Evolutionary conservation across 2,888 invertebrate species (phyloP).

Genomic region (Spialia ferax): DNA sequence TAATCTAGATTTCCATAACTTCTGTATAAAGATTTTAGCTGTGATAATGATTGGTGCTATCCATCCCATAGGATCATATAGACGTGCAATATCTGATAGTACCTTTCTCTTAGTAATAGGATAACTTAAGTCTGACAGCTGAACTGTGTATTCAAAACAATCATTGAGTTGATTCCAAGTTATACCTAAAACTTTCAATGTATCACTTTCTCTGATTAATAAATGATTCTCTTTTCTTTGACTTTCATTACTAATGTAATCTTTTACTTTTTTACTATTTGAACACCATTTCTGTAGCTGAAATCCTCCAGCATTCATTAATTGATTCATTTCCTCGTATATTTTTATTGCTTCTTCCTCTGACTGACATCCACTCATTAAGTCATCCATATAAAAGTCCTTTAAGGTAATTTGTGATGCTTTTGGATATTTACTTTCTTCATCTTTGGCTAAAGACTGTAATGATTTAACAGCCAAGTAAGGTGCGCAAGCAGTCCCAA

Average conservation of each 20-base stretch:
- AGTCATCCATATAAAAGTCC: constrained; percentile 4
- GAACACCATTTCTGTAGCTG: not conserved
- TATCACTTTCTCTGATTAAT: not conserved
- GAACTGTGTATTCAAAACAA: not conserved
- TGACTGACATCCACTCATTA: not conserved
- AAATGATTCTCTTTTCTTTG: too few species aligned
- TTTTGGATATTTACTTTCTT: not conserved
- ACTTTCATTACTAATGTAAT: too few species aligned
- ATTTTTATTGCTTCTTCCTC: not conserved
- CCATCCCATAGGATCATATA: constrained; percentile 3
- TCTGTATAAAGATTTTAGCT: not conserved
- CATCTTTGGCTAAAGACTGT: not conserved
- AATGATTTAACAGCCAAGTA: not conserved
- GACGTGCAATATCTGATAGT: not conserved
- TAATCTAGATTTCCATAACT: not conserved
- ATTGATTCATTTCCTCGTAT: not conserved
- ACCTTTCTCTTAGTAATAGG: not conserved
- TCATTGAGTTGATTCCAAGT: not conserved
- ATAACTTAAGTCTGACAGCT: not conserved
- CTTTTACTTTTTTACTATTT: not conserved
- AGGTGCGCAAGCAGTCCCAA: not conserved
- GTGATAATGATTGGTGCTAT: not conserved
- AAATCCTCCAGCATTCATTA: not conserved
- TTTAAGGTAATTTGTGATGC: not conserved
- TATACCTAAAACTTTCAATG: not conserved